Evolutionary conservation across 2,113 vertebrate genomes (phyloP), one percentile per base, ranked within the genome.

Genomic region (Vulpes vulpes): DNA sequence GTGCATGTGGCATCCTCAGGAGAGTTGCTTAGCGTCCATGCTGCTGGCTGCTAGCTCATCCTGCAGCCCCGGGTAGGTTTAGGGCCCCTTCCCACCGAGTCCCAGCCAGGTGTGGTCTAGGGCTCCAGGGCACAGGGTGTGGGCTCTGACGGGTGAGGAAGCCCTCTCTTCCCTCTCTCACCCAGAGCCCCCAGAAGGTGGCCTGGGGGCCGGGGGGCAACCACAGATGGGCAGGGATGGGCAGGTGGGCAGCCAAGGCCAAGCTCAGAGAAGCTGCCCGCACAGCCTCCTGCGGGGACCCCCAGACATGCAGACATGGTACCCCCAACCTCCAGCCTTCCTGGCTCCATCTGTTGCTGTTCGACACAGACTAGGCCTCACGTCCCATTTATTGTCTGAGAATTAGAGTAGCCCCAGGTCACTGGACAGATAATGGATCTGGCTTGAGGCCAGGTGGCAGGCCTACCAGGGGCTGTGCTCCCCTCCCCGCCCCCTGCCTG

Each of bases 281-380:
- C 14, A 12, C 11, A 0, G 3, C n/a, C 53, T 89, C 73, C 53
- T 3, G 0, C 5, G 11, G 9, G 11, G 81, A 3, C 17, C 32
- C 17, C n/a, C 8, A 23, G 38, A 51, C 27, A 67, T 30, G 1
- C 8, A 10, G n/a, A n/a, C 25, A 0, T 23, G 0, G 8, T 0
- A 0, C 30, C 14, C 16, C 6, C 16, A 9, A 8, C 79, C 23
- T 22, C 57, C 6, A 11, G 30, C 35, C 38, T 15, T 51, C 17
- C 5, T 0, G 3, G 65, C 88, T 38, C 35, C 1, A 1, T 22
- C 65, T 10, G 73, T 35, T 15, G 14, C 30, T 3, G 32, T 35
- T 51, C 89, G 30, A 1, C 43, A 8, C 14, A 2, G 25, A 11
- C 53, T 51, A 11, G 76, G 78, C 43, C 23, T 53, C 25, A 0